Evolutionary conservation across 2,113 vertebrate species (phyloP), one percentile per base, ranked within the genome.

Genomic region (Burhinus bistriatus): DNA sequence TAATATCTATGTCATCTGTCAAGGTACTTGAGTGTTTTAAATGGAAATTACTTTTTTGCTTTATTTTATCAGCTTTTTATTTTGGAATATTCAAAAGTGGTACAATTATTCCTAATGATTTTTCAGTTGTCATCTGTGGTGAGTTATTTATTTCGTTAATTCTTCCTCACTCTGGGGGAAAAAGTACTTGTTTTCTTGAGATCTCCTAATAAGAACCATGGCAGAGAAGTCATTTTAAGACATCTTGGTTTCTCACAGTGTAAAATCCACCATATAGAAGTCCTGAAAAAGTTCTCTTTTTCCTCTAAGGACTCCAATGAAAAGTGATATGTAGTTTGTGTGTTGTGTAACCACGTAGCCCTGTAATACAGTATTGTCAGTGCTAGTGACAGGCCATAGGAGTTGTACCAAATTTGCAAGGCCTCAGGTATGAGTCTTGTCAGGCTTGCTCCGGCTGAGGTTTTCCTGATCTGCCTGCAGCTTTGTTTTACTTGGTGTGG

Each of bases 281-380:
- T 25, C 11, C 23, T 61, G 40, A 40, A 57, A 76, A 83, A 40
- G 1, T 23, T 52, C 0, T 45, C 44, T 66, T 36, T 66, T 36
- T 21, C 22, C 8, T 64, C 1, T 18, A 62, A 82, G 16, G 7
- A 68, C 14, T 36, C 42, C 23, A 52, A 75, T 42, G 22, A 45
- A 44, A 78, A 45, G 8, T 12, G 10, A 19, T 45, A 62, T 0
- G 0, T 36, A 36, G 11, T 8, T 11, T 55, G 2, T 42, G 26
- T 68, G 5, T 42, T 54, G 4, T 45, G 44, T 44, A 82, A 36
- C 11, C 11, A 26, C 12, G 11, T 38, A 66, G 7, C 25, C 9
- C 68, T 66, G 7, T 23, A 32, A 44, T 8, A 27, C 3, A 59
- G 15, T 26, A 42, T 27, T 55, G 11, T 19, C 32, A 36, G 18